These are phyloP conservation scores for Malurus splendens DNA, from an alignment of 2,797 vertebrate genomes.

Conservation along the genomic window DNA sequence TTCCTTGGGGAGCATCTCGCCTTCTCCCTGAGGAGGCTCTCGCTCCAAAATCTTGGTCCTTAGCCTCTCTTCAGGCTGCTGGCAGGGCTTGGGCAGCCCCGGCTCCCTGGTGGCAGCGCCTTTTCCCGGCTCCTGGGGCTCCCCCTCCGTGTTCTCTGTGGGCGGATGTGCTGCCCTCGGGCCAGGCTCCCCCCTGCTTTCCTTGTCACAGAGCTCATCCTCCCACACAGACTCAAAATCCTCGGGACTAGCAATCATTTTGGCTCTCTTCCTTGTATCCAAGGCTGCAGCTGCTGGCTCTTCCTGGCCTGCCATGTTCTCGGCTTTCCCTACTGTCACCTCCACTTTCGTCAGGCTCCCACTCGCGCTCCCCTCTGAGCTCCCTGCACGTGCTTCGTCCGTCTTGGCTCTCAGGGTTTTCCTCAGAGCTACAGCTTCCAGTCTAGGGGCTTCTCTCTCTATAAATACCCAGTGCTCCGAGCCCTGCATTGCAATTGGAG, in stretches of 20 bases:
- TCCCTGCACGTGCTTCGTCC: constrained; percentile 48
- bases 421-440: constrained; percentile 69
- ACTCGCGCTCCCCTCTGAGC: constrained; percentile 38
- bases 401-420: constrained; percentile 56
- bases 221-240: constrained; percentile 69
- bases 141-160: not conserved
- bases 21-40: not conserved
- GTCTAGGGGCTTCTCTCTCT: constrained; percentile 88
- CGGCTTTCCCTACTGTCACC: constrained; percentile 56
- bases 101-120: not conserved
- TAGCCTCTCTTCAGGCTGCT: constrained; percentile 25
- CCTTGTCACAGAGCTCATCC: constrained; percentile 47
- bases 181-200: not conserved
- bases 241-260: constrained; percentile 70
- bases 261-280: constrained; percentile 37
- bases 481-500: constrained; percentile 96
- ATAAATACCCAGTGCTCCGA: constrained; percentile 99
- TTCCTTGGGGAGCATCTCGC: not conserved
- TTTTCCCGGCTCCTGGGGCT: not conserved
- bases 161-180: not conserved
- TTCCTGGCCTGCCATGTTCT: constrained; percentile 61
- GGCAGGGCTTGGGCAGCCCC: constrained; percentile 52
- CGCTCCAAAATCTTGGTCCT: not conserved
- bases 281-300: constrained; percentile 34
- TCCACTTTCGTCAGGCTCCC: constrained; percentile 52